Evolutionary conservation across 2,888 invertebrate genomes (phyloP).

Genomic region (Urechis unicinctus): DNA sequence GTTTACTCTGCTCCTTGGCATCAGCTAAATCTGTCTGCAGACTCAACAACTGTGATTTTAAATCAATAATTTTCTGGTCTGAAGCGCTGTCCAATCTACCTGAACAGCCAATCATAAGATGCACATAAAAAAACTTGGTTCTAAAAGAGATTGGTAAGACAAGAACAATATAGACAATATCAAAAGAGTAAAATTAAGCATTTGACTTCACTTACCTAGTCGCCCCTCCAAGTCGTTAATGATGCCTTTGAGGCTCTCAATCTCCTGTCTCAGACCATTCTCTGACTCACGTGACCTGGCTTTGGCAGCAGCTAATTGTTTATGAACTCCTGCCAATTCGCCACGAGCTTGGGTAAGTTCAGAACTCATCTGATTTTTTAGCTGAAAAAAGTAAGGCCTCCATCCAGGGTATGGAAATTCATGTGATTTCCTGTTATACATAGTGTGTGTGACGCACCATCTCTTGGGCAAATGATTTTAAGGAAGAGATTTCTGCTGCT

Average conservation of each 20-base stretch:
- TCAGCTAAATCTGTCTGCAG: conserved; percentile 27
- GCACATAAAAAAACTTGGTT: too few species aligned
- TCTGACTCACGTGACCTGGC: conserved; percentile 31
- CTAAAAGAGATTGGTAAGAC: too few species aligned
- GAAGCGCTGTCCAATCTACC: conserved; percentile 9
- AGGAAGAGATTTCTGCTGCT: too few species aligned
- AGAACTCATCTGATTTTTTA: background rate
- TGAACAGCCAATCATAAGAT: too few species aligned
- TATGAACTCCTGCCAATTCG: conserved; percentile 30
- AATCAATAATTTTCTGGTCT: conserved; percentile 4
- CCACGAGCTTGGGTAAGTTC: conserved; percentile 21
- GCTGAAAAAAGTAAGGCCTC: background rate
- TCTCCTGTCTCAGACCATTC: conserved; percentile 33
- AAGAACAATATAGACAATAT: background rate
- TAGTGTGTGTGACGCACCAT: too few species aligned
- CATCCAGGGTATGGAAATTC: too few species aligned
- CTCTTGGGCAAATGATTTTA: too few species aligned
- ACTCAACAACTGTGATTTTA: conserved; percentile 7
- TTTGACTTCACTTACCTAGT: conserved; percentile 26
- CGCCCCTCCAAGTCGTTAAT: conserved; percentile 38
- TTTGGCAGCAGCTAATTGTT: conserved; percentile 29
- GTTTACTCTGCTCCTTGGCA: conserved; percentile 18
- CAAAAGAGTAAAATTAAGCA: background rate
- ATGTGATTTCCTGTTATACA: too few species aligned
- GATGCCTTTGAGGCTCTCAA: conserved; percentile 38